phyloP scores from a whole-genome alignment of 2,797 vertebrate genomes.

The Sebastes iracundus region DNA sequence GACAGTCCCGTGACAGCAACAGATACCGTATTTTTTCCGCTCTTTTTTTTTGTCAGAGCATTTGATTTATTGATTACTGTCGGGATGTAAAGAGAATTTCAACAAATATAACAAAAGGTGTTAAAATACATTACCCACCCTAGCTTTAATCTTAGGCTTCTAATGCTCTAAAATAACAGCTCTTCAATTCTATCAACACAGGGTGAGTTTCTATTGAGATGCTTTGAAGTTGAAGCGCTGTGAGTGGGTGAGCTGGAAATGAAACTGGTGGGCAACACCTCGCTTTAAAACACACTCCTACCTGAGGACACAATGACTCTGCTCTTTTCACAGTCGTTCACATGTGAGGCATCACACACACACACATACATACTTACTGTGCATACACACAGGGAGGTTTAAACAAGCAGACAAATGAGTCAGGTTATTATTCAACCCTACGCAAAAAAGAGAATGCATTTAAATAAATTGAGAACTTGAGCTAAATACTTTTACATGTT shows the following conservation, averaged over 20 bases:
- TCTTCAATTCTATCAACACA: background rate
- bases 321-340: slow-evolving; percentile 32
- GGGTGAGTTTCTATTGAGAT: slow-evolving; percentile 2
- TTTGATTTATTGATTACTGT: background rate
- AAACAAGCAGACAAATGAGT: slow-evolving; percentile 25
- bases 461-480: background rate
- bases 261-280: slow-evolving; percentile 48
- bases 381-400: background rate
- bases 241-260: slow-evolving; percentile 55
- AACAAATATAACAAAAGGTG: background rate
- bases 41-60: too few species aligned
- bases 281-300: slow-evolving; percentile 51
- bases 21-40: background rate
- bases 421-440: slow-evolving; percentile 5
- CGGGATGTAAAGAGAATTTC: background rate
- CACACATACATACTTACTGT: background rate
- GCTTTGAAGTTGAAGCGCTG: slow-evolving; percentile 30
- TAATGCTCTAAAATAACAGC: background rate
- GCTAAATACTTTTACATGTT: background rate
- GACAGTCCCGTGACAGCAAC: background rate
- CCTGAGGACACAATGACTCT: slow-evolving; percentile 48
- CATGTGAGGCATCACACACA: background rate
- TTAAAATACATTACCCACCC: background rate
- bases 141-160: background rate
- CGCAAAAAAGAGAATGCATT: slow-evolving; percentile 5